These are phyloP conservation scores for Notothenia coriiceps DNA, from an alignment of 2,113 vertebrate genomes.

Conservation along the genomic window DNA sequence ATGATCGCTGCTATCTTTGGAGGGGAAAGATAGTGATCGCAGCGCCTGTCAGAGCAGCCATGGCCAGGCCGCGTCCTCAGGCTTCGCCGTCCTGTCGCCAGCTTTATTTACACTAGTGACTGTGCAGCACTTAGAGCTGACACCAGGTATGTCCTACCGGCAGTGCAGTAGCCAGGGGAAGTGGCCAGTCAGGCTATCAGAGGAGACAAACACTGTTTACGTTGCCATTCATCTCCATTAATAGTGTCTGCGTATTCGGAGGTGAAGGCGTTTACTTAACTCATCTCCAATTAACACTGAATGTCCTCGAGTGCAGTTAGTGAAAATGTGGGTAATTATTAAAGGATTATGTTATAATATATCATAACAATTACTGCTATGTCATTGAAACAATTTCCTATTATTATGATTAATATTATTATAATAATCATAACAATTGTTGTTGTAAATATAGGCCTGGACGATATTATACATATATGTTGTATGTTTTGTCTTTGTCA, in stretches of 20 bases:
- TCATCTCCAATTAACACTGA: conserved; percentile 15
- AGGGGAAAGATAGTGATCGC: conserved; percentile 84
- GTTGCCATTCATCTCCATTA: conserved; percentile 84
- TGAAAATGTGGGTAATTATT: not conserved
- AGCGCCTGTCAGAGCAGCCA: conserved; percentile 70
- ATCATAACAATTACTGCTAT: not conserved
- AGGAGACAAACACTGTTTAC: conserved; percentile 83
- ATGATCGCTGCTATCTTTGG: conserved; percentile 79
- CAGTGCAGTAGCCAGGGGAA: conserved; percentile 81
- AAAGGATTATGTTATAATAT: not conserved
- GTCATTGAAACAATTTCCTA: not conserved
- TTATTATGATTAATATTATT: not conserved
- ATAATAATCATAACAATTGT: no score
- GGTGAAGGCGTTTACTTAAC: conserved; percentile 59
- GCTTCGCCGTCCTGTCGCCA: conserved; percentile 87
- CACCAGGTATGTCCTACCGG: conserved; percentile 85
- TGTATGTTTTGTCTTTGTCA: not conserved
- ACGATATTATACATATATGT: no score
- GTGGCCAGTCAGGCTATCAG: conserved; percentile 73
- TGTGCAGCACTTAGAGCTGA: conserved; percentile 84
- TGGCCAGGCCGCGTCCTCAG: conserved; percentile 78
- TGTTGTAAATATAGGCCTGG: no score
- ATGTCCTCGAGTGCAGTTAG: not conserved
- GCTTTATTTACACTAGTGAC: conserved; percentile 85
- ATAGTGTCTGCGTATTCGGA: conserved; percentile 62